phyloP scores from a whole-genome alignment of 1,140 invertebrate species.

The Lysiphlebus fabarum region DNA sequence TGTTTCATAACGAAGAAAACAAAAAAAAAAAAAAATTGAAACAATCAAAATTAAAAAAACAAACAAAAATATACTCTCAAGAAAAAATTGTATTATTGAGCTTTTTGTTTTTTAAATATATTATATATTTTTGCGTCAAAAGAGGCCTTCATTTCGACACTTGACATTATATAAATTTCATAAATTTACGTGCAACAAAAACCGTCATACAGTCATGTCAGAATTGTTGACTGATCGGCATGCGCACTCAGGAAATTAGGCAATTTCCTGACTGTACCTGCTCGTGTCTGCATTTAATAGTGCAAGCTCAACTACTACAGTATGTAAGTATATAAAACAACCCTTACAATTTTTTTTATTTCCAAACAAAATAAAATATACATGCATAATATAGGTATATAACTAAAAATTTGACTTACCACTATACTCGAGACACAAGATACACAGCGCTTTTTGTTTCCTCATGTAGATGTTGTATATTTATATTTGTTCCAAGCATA shows the following conservation, averaged over 20 bases:
- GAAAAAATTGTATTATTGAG: too few relatives aligned
- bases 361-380: too few relatives aligned
- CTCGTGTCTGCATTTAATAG: conserved; percentile 56
- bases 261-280: conserved; percentile 55
- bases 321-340: too few relatives aligned
- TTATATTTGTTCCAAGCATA: too few relatives aligned
- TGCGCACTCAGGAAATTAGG: conserved; percentile 58
- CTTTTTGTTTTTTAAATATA: too few relatives aligned
- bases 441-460: too few relatives aligned
- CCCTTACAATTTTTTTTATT: too few relatives aligned
- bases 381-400: too few relatives aligned
- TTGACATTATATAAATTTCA: conserved; percentile 54
- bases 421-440: too few relatives aligned
- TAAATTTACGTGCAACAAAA: conserved; percentile 43
- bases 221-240: conserved; percentile 52
- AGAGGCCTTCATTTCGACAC: conserved; percentile 50
- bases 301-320: conserved; percentile 30
- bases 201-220: conserved; percentile 49
- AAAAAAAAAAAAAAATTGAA: background rate
- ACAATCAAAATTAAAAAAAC: background rate
- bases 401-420: too few relatives aligned
- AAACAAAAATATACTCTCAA: background rate
- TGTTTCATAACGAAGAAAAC: too few relatives aligned
- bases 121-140: background rate
- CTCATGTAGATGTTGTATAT: too few relatives aligned